Base-by-base conservation (phyloP, 2,888 invertebrate genomes). In the Limenitis camilla region DNA sequence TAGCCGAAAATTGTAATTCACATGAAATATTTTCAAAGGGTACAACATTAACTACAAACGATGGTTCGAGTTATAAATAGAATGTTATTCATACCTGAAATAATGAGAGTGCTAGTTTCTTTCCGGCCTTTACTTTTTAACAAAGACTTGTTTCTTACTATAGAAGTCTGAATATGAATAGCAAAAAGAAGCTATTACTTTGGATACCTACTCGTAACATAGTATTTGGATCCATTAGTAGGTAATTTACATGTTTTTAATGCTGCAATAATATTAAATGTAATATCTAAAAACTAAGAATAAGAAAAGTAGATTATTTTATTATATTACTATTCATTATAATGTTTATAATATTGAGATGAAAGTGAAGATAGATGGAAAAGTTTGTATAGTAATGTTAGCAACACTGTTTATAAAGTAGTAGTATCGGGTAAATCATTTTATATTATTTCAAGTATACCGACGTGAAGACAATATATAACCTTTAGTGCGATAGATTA, bases 51-150 rank as follows among this genome's bases (percentile, higher is more conserved):
- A 43, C 33, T 19, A 19, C 29, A 29, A 44, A 19, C 33, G 28
- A 31, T 33, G 33, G 28, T 51, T 35, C 40, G 29, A 30, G 40
- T 30, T 51, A 35, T 44, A 45, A 45, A 40, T 44, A 51, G 50
- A 45, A 51, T 19, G 40, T 40, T 44, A 44, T 51, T 40, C 50
- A 51, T 51, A 51, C 44, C 44, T 51, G 50, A 51, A 51, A 44
- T 51, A 51, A 51, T 51, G 50, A 51, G 43, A 45, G 44, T 39
- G 32, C 44, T 40, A 36, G 35, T 49, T 48, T 54, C 45, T 41
- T 46, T 42, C 43, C 43, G 35, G 49, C 41, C 41, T 43, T 45
- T 44, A 51, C 50, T 47, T 47, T 48, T 55, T 43, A 47, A 51
- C 47, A 47, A 46, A 36, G 50, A 44, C 41, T 43, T 40, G 27